A percentile compares a stretch with the other conserved stretches of the same genome.
These are phyloP conservation scores for Heloderma charlesbogerti DNA, from an alignment of 2,113 vertebrate genomes.

Conservation along the genomic window DNA sequence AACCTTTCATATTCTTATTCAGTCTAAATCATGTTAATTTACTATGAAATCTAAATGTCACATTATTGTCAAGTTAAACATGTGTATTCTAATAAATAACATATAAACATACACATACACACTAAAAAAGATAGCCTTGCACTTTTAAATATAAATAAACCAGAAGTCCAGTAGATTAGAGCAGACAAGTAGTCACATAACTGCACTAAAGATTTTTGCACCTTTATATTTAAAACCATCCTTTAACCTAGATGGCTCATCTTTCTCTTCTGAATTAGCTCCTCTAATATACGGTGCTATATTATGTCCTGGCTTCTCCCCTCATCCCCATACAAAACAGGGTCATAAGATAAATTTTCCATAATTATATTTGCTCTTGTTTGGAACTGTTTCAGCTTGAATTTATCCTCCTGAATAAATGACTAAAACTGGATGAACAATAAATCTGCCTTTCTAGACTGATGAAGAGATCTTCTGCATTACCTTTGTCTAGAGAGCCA, in stretches of 20 bases:
- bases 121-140: neutral
- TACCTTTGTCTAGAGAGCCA: neutral
- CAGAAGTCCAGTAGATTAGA: neutral
- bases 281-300: neutral
- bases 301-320: too few species aligned
- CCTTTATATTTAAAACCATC: neutral
- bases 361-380: neutral
- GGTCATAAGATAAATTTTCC: neutral
- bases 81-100: too few species aligned
- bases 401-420: neutral
- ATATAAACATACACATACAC: too few species aligned
- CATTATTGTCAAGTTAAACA: too few species aligned
- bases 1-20: too few species aligned
- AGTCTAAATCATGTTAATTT: too few species aligned
- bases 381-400: neutral
- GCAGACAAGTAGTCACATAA: neutral
- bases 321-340: neutral
- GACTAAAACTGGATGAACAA: neutral
- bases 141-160: neutral
- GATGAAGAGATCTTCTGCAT: neutral
- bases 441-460: neutral
- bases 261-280: neutral
- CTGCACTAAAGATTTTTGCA: neutral
- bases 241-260: neutral
- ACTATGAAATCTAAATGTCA: too few species aligned